phyloP scores from a whole-genome alignment of 2,113 vertebrate genomes.

The Parotia lawesii region DNA sequence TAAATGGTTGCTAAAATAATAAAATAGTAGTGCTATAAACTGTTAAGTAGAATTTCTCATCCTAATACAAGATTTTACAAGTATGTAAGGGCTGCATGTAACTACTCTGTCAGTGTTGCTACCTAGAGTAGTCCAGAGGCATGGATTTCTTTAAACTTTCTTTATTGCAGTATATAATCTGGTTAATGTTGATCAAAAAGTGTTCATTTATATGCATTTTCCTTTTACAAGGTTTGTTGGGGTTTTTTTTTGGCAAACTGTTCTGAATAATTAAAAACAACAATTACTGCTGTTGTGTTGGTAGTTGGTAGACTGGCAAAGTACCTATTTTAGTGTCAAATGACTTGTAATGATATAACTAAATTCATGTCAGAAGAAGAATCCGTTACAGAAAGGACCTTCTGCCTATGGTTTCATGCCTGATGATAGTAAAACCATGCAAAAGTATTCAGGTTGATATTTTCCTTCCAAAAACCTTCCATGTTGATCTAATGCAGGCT shows the following conservation, averaged over 20 bases:
- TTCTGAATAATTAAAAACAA: not conserved
- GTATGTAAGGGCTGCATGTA: not conserved
- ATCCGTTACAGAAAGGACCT: not conserved
- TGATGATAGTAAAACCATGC: not conserved
- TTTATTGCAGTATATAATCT: not conserved
- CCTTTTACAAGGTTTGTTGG: not conserved
- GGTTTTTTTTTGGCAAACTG: not conserved
- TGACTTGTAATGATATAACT: not conserved
- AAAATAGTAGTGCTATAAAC: not conserved
- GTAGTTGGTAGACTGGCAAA: not conserved
- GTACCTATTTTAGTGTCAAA: not conserved
- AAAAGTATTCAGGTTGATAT: not conserved
- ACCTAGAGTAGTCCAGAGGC: not conserved
- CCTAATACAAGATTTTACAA: not conserved
- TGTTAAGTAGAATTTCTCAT: not conserved
- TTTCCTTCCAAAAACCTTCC: not conserved
- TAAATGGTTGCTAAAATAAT: not conserved
- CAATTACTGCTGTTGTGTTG: not conserved
- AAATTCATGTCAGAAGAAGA: not conserved
- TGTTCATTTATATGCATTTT: not conserved
- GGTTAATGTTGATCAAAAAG: not conserved
- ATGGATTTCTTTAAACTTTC: not conserved
- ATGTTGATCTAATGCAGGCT: not conserved
- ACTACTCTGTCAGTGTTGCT: not conserved
- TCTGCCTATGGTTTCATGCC: not conserved